Conservation (phyloP, 2,113 vertebrate species). For the Melanostigma gelatinosum region DNA sequence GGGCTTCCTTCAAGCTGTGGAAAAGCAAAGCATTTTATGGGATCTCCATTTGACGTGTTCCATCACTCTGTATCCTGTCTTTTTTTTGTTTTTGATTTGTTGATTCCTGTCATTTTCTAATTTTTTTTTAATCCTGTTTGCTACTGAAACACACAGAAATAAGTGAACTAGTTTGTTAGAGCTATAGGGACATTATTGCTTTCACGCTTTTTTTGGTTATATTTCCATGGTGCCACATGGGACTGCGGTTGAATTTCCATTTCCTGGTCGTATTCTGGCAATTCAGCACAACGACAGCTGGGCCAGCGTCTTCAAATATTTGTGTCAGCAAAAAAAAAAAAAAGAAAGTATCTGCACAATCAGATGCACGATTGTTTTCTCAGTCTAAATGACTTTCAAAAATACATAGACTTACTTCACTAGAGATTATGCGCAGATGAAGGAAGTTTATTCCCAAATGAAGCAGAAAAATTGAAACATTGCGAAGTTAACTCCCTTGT, state of each 20-base stretch:
- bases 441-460: neutral
- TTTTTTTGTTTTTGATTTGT: constrained; percentile 19
- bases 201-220: neutral
- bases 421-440: neutral
- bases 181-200: neutral
- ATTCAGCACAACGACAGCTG: constrained; percentile 63
- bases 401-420: neutral
- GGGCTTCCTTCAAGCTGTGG: constrained; percentile 42
- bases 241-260: constrained; percentile 37
- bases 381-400: neutral
- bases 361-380: constrained; percentile 1
- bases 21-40: constrained; percentile 33
- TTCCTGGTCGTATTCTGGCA: constrained; percentile 53
- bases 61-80: constrained; percentile 20
- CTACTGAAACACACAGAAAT: neutral
- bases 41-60: constrained; percentile 44
- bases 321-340: constrained; percentile 40
- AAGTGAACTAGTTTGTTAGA: neutral
- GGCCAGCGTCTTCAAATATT: constrained; percentile 11
- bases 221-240: neutral
- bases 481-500: fast-evolving
- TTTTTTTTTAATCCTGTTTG: neutral
- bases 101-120: neutral
- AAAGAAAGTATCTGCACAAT: constrained; percentile 16
- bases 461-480: neutral